Percentiles rank a stretch among this genome's conserved stretches.
These are phyloP conservation scores for Dichetophora obliterata DNA, from an alignment of 2,888 invertebrate genomes.

Conservation along the genomic window DNA sequence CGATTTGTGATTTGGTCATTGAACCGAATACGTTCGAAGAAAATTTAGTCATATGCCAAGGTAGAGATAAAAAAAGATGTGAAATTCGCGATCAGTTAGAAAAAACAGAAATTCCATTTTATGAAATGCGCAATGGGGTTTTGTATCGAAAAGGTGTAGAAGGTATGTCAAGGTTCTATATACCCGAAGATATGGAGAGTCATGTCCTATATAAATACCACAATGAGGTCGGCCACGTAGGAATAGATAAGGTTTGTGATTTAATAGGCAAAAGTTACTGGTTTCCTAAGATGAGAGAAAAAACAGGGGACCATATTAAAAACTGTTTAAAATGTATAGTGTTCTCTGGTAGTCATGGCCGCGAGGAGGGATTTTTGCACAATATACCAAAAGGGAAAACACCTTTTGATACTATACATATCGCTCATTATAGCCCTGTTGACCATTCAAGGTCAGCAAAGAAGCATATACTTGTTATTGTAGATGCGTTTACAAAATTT, in stretches of 20 bases:
- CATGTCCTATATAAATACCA: constrained; percentile 32
- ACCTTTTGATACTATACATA: constrained; percentile 38
- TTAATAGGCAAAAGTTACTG: constrained; percentile 35
- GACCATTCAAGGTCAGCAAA: constrained; percentile 15
- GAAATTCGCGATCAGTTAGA: no score
- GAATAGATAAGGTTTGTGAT: constrained; percentile 25
- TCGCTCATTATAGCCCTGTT: constrained; percentile 31
- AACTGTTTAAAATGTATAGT: constrained; percentile 35
- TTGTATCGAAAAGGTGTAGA: constrained; percentile 23
- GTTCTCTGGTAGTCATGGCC: constrained; percentile 29
- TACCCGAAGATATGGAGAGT: constrained; percentile 22
- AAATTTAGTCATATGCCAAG: no score
- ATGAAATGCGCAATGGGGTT: constrained; percentile 37
- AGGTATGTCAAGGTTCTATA: neutral
- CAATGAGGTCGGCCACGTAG: constrained; percentile 26
- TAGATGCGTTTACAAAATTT: constrained; percentile 29
- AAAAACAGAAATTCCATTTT: no score
- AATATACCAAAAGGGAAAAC: constrained; percentile 29
- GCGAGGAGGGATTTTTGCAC: constrained; percentile 35
- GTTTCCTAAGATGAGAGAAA: constrained; percentile 30
- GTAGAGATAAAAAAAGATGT: no score
- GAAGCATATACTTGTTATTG: constrained; percentile 16
- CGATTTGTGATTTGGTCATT: no score
- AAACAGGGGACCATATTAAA: constrained; percentile 15
- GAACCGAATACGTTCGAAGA: no score